Evolutionary conservation across 2,113 vertebrate genomes (phyloP), one percentile per base, ranked within the genome.

Genomic region (Macquaria australasica): DNA sequence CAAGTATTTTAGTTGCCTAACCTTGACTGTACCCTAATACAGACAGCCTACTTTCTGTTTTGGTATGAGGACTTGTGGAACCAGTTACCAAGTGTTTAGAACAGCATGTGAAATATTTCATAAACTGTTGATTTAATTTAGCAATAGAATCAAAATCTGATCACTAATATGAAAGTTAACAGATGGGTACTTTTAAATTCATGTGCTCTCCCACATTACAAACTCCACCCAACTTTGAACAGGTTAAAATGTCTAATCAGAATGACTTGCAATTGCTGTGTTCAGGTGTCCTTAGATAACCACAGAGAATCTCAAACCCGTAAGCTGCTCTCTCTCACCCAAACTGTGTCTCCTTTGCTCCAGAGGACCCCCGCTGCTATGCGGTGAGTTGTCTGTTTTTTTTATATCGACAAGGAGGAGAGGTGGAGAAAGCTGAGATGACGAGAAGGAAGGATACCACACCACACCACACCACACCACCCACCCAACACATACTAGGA

Each of bases 381-480:
- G 78, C 73, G 82, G 82, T 51, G 82, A 92, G 79, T 82, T 88
- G 90, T 87, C 85, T 73, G 83, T 85, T 92, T 93, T 91, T 94
- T 93, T 94, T 93, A 92, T 93, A 93, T 91, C 91, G 63, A 77
- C 83, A 72, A 72, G 70, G 67, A 81, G 84, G 73, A 86, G 89
- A 90, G 87, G 83, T 83, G 89, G 84, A 83, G 93, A 94, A 93
- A 94, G 86, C 82, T 88, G 93, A 94, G 93, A 71, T 81, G 89
- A 83, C 62, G 75, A 73, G 77, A 62, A 77, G 58, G 55, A 55
- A 73, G 66, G 82, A 79, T 84, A 77, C 76, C 53, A 73, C 75
- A 21, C 73, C 59, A 73, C 67, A 77, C 76, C 53, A 73, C 75
- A 21, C 73, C 59, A 73, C 67, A 48, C 64, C 71, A 60, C 81